Evolutionary conservation across 1,140 invertebrate genomes (phyloP), one percentile per base, ranked within the genome.

Genomic region (Drosophila ercepeae): DNA sequence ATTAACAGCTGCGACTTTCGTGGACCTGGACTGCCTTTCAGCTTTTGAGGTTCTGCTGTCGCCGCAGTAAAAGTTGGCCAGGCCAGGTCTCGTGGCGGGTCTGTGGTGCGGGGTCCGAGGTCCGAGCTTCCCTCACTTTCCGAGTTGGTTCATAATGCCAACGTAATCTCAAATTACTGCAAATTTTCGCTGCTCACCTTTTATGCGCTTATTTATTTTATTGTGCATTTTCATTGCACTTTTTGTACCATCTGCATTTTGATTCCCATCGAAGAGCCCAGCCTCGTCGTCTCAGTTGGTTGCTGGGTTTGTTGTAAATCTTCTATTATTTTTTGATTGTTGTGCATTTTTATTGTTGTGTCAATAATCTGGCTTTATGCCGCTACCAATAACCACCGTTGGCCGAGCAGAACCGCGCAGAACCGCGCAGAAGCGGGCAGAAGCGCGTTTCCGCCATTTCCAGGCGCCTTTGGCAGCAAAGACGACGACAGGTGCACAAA

Each of bases 111-210:
- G 9, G 14, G 5, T 42, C 14, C 16, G 3, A 39, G 36, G 4
- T 39, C 36, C 32, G 4, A 34, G 9, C 4, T 68, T 14, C 2
- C n/a, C 25, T 8, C 25, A 52, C 29, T 58, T 44, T 51, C 54
- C 29, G 39, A 48, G 16, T 16, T 19, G 34, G 46, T 27, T 50
- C 75, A 84, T 84, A 78, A 83, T 72, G 76, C 72, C 72, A 72
- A 63, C 73, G 68, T 86, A 81, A 88, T 88, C 77, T 86, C 82
- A 75, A 86, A 86, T 86, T 86, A 86, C 81, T 74, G 81, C 82
- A 82, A 81, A 88, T 88, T 88, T 86, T 81, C 67, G 57, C 71
- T 63, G 75, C 64, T 71, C 71, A 83, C 54, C 74, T 83, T 77
- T 67, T 75, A 75, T 61, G 58, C 46, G 76, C 58, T 69, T 76